These are phyloP conservation scores for Xiphophorus birchmanni DNA, from an alignment of 2,797 vertebrate genomes.

Conservation along the genomic window DNA sequence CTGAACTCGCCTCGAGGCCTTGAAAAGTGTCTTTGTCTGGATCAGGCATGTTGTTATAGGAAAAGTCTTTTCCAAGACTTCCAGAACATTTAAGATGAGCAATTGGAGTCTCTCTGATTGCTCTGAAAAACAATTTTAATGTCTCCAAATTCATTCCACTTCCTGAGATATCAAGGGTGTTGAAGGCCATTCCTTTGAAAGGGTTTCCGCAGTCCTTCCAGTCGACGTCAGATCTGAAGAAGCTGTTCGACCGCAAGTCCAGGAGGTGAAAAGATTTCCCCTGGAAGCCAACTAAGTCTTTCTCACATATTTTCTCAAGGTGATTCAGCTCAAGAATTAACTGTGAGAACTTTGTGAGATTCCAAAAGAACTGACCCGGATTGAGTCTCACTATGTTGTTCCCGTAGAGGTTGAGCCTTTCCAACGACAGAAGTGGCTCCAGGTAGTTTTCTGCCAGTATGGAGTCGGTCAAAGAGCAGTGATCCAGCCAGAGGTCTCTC, in stretches of 20 bases:
- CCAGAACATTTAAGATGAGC: constrained; percentile 65
- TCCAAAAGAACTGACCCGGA: constrained; percentile 83
- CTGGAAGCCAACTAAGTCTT: constrained; percentile 81
- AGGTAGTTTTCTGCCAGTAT: constrained; percentile 82
- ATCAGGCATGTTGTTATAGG: constrained; percentile 76
- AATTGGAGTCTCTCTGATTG: constrained; percentile 80
- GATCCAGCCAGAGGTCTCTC: constrained; percentile 69
- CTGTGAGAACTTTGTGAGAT: constrained; percentile 72
- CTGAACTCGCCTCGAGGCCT: constrained; percentile 75
- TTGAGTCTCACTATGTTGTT: constrained; percentile 79
- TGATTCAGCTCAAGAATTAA: constrained; percentile 79
- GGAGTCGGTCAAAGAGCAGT: constrained; percentile 73
- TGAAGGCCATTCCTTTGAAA: constrained; percentile 80
- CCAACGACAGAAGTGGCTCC: constrained; percentile 82
- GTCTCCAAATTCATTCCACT: constrained; percentile 65
- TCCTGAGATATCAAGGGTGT: constrained; percentile 69
- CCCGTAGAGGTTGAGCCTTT: constrained; percentile 74
- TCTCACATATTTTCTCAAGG: constrained; percentile 82
- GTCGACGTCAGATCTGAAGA: constrained; percentile 49
- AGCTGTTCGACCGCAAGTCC: constrained; percentile 55
- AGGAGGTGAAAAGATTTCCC: constrained; percentile 81
- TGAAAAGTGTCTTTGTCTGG: constrained; percentile 82
- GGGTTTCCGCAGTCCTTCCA: constrained; percentile 85
- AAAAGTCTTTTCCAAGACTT: constrained; percentile 78
- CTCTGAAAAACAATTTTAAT: constrained; percentile 65